Percentiles rank a stretch among this genome's conserved stretches.
phyloP scores from a whole-genome alignment of 1,140 invertebrate species.

The Sitophilus oryzae region DNA sequence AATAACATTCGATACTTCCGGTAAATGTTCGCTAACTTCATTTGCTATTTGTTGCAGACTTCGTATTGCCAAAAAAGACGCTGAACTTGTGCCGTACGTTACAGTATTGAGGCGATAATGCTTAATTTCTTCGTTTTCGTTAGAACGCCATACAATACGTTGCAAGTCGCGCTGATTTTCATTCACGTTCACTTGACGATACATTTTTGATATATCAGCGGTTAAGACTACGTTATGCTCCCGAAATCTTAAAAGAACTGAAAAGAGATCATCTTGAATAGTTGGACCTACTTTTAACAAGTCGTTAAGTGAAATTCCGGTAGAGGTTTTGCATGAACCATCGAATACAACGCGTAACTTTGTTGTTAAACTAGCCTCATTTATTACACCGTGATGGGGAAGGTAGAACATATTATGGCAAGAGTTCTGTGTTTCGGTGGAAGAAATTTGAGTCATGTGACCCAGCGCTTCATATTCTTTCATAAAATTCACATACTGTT shows the following conservation, averaged over 20 bases:
- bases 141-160: constrained; percentile 40
- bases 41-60: constrained; percentile 39
- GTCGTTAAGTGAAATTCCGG: constrained; percentile 33
- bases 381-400: constrained; percentile 44
- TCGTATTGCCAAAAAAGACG: constrained; percentile 36
- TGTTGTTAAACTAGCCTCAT: constrained; percentile 30
- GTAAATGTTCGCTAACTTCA: constrained; percentile 34
- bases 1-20: constrained; percentile 31
- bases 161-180: constrained; percentile 35
- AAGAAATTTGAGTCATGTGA: too few species aligned
- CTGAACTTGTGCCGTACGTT: constrained; percentile 37
- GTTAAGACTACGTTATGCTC: constrained; percentile 38
- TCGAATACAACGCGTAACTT: constrained; percentile 43
- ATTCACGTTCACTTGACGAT: constrained; percentile 39
- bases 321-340: constrained; percentile 35
- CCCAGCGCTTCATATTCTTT: too few species aligned
- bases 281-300: constrained; percentile 31
- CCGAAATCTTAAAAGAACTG: constrained; percentile 44
- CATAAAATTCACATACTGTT: too few species aligned
- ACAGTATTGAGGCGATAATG: constrained; percentile 35
- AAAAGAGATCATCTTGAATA: constrained; percentile 40
- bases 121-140: constrained; percentile 26
- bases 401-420: constrained; percentile 19
- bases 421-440: neutral
- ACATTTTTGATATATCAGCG: constrained; percentile 45